Conservation (phyloP, 2,113 vertebrate species). For the Elanus axillaris region DNA sequence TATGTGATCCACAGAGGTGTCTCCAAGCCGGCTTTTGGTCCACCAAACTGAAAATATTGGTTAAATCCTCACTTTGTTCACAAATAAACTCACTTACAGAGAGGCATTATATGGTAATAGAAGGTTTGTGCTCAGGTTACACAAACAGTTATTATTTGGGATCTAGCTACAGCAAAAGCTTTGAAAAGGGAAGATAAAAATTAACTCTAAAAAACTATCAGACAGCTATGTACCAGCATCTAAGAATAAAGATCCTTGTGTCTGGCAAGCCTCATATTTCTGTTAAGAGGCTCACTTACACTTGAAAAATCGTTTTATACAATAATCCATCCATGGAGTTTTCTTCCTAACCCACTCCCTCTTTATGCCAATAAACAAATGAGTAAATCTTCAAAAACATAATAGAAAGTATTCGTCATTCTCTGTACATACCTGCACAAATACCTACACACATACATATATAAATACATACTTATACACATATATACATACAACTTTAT, state of each 20-base stretch:
- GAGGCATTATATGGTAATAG: not conserved
- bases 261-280: not conserved
- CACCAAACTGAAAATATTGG: not conserved
- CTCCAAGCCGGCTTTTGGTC: not conserved
- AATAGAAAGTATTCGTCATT: not conserved
- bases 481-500: not conserved
- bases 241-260: not conserved
- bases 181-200: not conserved
- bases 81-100: not conserved
- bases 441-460: not conserved
- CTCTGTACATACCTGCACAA: not conserved
- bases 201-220: not conserved
- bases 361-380: not conserved
- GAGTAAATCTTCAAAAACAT: not conserved
- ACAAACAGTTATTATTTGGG: not conserved
- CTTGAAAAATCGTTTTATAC: not conserved
- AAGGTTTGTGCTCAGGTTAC: not conserved
- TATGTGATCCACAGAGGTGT: not conserved
- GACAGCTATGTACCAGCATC: not conserved
- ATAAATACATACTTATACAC: no score
- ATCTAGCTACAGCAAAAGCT: not conserved
- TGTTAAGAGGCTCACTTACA: not conserved
- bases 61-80: not conserved
- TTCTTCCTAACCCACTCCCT: not conserved
- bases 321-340: not conserved